phyloP scores from a whole-genome alignment of 2,797 vertebrate genomes.

The Coluber constrictor region DNA sequence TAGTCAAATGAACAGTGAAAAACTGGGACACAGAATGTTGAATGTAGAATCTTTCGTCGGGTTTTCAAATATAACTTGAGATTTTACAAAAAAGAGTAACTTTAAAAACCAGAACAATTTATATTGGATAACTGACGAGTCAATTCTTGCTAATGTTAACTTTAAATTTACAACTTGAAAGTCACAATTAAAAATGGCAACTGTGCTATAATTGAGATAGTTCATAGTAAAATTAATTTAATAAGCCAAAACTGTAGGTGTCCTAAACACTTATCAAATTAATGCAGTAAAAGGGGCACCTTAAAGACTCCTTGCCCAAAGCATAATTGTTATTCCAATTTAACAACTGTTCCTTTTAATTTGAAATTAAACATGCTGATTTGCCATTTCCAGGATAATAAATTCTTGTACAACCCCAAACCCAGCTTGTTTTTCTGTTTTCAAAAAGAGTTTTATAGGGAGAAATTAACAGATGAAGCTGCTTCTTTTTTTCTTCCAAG shows the following conservation, averaged over 20 bases:
- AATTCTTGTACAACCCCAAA: neutral
- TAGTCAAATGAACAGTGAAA: neutral
- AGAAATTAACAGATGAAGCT: neutral
- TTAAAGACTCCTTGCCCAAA: neutral
- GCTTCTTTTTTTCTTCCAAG: neutral
- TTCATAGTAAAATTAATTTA: conserved; percentile 9
- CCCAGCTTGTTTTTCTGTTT: neutral
- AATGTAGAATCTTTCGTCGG: neutral
- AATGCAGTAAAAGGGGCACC: neutral
- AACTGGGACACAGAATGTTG: neutral
- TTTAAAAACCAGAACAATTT: conserved; percentile 25
- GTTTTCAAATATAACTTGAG: neutral
- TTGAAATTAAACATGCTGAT: neutral
- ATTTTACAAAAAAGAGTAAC: neutral
- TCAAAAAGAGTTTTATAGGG: neutral
- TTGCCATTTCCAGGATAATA: neutral
- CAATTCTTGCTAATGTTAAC: conserved; percentile 19
- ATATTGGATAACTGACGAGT: conserved; percentile 5
- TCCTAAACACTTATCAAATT: neutral
- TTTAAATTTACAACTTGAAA: neutral
- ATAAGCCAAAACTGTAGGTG: conserved; percentile 1
- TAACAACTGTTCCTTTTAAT: too few species aligned
- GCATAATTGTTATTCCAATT: neutral
- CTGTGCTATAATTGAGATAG: conserved; percentile 28
- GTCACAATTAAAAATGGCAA: conserved; percentile 23